Evolutionary conservation across 2,113 vertebrate species (phyloP).

Genomic region (Myocastor coypus): DNA sequence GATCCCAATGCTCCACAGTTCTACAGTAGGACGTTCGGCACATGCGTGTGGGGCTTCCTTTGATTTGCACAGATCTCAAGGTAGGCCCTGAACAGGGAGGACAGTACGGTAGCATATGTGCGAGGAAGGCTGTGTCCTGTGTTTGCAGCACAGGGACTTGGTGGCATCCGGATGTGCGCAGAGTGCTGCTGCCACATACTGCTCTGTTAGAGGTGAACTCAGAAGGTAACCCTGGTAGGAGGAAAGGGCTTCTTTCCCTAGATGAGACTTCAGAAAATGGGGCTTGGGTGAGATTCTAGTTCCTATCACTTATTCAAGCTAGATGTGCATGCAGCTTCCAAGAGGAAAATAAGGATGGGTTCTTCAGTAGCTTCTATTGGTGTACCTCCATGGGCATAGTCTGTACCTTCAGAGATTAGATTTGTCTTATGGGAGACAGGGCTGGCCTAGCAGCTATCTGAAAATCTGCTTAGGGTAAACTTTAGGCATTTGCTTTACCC

Average conservation of each 20-base stretch:
- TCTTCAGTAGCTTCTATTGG: not conserved
- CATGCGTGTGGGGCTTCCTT: not conserved
- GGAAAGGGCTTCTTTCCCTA: not conserved
- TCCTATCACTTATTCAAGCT: not conserved
- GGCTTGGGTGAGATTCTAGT: not conserved
- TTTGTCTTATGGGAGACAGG: not conserved
- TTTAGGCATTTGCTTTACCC: not conserved
- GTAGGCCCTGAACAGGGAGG: not conserved
- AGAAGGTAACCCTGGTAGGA: not conserved
- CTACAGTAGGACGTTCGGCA: not conserved
- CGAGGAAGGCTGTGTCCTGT: fast-evolving
- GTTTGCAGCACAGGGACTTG: fast-evolving
- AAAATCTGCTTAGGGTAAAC: not conserved
- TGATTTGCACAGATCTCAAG: not conserved
- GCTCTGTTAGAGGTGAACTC: fast-evolving
- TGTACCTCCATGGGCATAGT: not conserved
- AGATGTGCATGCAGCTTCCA: not conserved
- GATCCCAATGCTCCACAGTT: not conserved
- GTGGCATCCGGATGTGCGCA: not conserved
- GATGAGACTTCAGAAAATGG: not conserved
- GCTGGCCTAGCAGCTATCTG: not conserved
- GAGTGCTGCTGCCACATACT: not conserved
- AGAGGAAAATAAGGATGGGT: not conserved
- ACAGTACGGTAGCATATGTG: fast-evolving
- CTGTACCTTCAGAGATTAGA: not conserved